Conservation (phyloP, 2,888 invertebrate species). For the Odontocolon sp. region DNA sequence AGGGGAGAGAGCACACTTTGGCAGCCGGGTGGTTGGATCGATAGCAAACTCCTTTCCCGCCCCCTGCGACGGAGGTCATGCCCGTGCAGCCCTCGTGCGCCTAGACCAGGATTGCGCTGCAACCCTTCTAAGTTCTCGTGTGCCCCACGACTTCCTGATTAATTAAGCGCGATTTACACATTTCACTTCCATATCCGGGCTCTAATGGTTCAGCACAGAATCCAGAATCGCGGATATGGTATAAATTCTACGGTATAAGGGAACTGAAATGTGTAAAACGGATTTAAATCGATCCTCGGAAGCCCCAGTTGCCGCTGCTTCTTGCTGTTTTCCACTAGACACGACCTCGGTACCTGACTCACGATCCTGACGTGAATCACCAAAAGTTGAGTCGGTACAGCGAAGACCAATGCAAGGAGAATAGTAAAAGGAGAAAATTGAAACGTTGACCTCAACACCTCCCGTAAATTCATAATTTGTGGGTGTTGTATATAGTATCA, state of each 20-base stretch:
- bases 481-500: no score
- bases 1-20: constrained; percentile 61
- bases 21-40: constrained; percentile 70
- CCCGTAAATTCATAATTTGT: no score
- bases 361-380: not conserved
- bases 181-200: not conserved
- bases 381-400: not conserved
- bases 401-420: not conserved
- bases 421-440: constrained; percentile 7
- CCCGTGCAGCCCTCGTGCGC: constrained; percentile 57
- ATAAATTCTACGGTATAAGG: no score
- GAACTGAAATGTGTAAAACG: no score
- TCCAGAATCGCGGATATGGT: no score
- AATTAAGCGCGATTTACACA: constrained; percentile 9
- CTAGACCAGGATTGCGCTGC: constrained; percentile 38
- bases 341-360: not conserved
- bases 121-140: constrained; percentile 5
- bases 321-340: no score
- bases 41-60: constrained; percentile 69
- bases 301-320: not conserved
- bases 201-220: no score
- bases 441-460: constrained; percentile 30
- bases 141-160: not conserved
- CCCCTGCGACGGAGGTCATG: constrained; percentile 59
- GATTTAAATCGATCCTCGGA: not conserved